Base-by-base conservation (phyloP, 2,113 vertebrate species). In the Corythaixoides concolor region DNA sequence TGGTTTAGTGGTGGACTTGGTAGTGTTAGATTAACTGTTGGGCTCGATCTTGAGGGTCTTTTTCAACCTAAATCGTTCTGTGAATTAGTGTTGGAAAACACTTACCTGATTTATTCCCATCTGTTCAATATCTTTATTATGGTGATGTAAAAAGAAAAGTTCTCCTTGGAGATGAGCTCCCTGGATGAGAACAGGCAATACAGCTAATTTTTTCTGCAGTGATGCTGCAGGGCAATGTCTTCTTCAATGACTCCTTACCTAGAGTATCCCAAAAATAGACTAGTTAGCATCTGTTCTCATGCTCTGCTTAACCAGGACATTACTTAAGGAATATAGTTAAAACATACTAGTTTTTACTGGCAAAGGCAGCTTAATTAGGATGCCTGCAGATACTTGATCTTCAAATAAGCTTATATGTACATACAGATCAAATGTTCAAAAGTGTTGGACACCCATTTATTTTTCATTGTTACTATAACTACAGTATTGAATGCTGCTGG, bases 271-370 rank as follows among this genome's bases (percentile, higher is more conserved):
- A 4, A 82, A 93, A 94, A 1, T 64, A 89, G 72, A 52, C 50
- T 14, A 55, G 64, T 39, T 85, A 75, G 39, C 59, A 59, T 89
- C 64, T 88, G 20, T 69, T 90, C 55, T 87, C 55, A 60, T 84
- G 59, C 52, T 90, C n/a, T 90, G 80, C 64, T 93, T 72, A 87
- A 69, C 64, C 39, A 89, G 64, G 59, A 56, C 53, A 43, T 90
- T 84, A 84, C 47, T 90, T 70, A 72, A 72, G 52, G 39, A 94
- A 62, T 91, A 82, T 66, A 72, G 82, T 95, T 78, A 92, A 87
- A 93, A 68, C 53, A 39, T 12, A 78, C 63, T 89, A 68, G 18
- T 67, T 91, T 80, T 78, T 84, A 39, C 43, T 94, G 80, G 62
- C 43, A 82, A 43, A 72, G 18, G 14, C 53, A 85, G 47, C 49